phyloP scores from a whole-genome alignment of 2,113 vertebrate species.

The Caranx ignobilis region DNA sequence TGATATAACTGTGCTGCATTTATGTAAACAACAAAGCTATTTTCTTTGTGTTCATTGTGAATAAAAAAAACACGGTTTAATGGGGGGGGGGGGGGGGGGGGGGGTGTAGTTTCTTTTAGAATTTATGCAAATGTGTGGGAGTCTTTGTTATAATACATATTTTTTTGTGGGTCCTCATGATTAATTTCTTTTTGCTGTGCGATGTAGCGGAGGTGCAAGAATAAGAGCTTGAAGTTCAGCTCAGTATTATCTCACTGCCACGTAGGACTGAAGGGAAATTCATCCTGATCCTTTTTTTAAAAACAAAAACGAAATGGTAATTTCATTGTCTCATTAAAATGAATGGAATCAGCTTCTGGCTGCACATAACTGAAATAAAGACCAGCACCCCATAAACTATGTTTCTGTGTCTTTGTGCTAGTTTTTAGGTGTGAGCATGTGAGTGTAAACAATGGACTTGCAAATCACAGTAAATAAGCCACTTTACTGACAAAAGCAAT shows the following conservation, averaged over 20 bases:
- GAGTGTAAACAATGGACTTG: background rate
- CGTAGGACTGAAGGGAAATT: constrained; percentile 60
- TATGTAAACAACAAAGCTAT: constrained; percentile 38
- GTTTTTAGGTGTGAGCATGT: background rate
- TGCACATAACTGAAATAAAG: constrained; percentile 78
- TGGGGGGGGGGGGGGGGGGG: constrained; percentile 2
- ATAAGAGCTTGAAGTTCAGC: constrained; percentile 52
- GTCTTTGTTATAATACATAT: constrained; percentile 56
- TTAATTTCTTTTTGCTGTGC: constrained; percentile 71
- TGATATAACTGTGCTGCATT: constrained; percentile 56
- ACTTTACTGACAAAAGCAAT: background rate
- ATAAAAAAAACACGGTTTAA: constrained; percentile 52
- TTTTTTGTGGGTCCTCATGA: constrained; percentile 63
- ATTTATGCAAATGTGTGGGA: constrained; percentile 57
- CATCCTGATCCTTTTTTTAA: constrained; percentile 46
- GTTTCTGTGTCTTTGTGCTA: constrained; percentile 47
- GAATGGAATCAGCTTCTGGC: constrained; percentile 62
- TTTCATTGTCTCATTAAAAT: constrained; percentile 61
- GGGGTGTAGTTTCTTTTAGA: constrained; percentile 59
- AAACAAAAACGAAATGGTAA: constrained; percentile 49
- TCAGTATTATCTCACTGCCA: constrained; percentile 69
- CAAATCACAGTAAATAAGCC: background rate
- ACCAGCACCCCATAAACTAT: constrained; percentile 61
- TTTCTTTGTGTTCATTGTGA: constrained; percentile 60
- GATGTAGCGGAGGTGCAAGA: constrained; percentile 65